Conservation (phyloP, 37 sponge, comb jelly and placozoan species). For the Ianthella basta region DNA sequence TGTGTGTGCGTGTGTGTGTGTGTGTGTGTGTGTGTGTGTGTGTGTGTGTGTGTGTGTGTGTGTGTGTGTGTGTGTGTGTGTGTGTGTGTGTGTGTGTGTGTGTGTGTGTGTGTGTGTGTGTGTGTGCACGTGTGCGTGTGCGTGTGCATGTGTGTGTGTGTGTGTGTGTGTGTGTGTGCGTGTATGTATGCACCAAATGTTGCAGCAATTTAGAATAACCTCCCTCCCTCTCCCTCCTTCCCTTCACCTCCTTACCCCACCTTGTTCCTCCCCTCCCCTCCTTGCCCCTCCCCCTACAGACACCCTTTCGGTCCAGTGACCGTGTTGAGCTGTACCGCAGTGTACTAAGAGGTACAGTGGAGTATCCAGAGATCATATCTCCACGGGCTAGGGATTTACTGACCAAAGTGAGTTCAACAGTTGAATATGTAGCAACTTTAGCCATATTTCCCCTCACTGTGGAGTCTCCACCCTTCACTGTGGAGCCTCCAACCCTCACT, state of each 20-base stretch:
- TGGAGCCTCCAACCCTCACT: too few relatives aligned
- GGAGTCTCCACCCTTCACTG: too few relatives aligned
- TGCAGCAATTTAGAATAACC: neutral
- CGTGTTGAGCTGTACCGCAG: slow-evolving; percentile 64
- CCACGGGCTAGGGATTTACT: slow-evolving; percentile 64
- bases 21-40: slow-evolving; percentile 20
- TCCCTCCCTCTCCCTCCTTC: neutral
- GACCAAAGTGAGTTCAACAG: slow-evolving; percentile 36
- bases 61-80: slow-evolving; percentile 26
- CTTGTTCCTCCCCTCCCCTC: neutral
- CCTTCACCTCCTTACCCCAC: neutral
- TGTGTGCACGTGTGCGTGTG: slow-evolving; percentile 18
- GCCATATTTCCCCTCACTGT: neutral
- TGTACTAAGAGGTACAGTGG: slow-evolving; percentile 52
- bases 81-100: slow-evolving; percentile 1
- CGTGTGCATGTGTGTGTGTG: slow-evolving; percentile 6
- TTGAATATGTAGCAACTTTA: neutral
- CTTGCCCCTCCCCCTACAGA: neutral
- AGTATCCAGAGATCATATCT: slow-evolving; percentile 43
- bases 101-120: neutral
- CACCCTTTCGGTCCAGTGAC: slow-evolving; percentile 69
- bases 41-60: slow-evolving; percentile 26
- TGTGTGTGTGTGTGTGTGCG: slow-evolving; percentile 7
- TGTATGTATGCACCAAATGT: neutral
- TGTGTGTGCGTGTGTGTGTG: slow-evolving; percentile 5